phyloP scores from a whole-genome alignment of 2,797 vertebrate genomes.

The Limnodromus scolopaceus region DNA sequence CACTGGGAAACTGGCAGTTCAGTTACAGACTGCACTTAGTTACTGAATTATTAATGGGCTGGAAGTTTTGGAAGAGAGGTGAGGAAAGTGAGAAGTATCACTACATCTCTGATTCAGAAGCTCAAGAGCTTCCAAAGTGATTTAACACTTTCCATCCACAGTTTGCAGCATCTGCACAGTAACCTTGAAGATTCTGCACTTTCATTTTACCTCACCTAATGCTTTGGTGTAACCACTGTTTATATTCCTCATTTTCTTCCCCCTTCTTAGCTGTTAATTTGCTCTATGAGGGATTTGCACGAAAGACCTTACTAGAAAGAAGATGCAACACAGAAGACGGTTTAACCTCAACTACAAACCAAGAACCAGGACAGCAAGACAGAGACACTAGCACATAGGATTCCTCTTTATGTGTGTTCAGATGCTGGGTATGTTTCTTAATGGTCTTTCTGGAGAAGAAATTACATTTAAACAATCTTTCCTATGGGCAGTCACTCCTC shows the following conservation, averaged over 20 bases:
- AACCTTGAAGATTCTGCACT: background rate
- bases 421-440: background rate
- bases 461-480: background rate
- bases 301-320: slow-evolving; percentile 14
- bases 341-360: slow-evolving; percentile 36
- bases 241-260: background rate
- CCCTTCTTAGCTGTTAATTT: background rate
- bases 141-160: background rate
- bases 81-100: background rate
- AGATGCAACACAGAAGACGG: background rate
- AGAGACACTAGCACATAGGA: background rate
- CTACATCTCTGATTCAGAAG: background rate
- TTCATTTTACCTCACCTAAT: background rate
- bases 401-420: background rate
- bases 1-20: background rate
- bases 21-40: background rate
- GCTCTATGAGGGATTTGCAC: background rate
- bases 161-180: background rate
- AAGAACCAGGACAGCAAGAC: background rate
- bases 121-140: background rate
- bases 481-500: background rate
- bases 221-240: background rate
- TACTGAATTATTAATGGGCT: background rate
- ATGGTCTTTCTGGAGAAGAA: background rate
- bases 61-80: background rate